Percentiles rank a stretch among this genome's conserved stretches.
Conservation (phyloP, 2,797 vertebrate genomes). For the Falco columbarius region DNA sequence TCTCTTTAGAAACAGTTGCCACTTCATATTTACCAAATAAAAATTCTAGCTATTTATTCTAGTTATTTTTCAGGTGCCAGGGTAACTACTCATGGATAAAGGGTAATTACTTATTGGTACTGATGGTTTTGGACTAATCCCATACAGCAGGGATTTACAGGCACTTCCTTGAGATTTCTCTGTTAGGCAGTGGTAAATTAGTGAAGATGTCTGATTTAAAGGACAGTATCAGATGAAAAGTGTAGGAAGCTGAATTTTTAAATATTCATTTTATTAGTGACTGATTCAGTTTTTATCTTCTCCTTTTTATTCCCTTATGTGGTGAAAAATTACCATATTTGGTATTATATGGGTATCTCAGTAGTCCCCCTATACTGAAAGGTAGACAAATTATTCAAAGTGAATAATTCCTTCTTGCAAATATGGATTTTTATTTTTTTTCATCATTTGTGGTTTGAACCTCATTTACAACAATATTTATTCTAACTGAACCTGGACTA, state of each 20-base stretch:
- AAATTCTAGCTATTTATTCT: background rate
- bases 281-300: background rate
- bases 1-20: background rate
- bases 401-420: background rate
- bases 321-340: background rate
- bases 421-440: background rate
- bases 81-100: background rate
- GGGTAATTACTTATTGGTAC: accelerated
- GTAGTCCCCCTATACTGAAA: background rate
- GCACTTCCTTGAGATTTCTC: background rate
- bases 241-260: background rate
- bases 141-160: background rate
- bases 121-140: background rate
- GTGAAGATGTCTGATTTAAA: background rate
- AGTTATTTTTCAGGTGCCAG: background rate
- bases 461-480: background rate
- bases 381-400: background rate
- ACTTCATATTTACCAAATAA: background rate
- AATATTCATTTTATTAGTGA: background rate
- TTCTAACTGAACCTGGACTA: background rate
- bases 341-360: background rate
- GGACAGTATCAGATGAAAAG: background rate
- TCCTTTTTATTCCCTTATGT: background rate
- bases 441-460: background rate
- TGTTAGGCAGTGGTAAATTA: background rate